phyloP scores from a whole-genome alignment of 2,888 invertebrate species.

The Pachliopta kotzebuea region DNA sequence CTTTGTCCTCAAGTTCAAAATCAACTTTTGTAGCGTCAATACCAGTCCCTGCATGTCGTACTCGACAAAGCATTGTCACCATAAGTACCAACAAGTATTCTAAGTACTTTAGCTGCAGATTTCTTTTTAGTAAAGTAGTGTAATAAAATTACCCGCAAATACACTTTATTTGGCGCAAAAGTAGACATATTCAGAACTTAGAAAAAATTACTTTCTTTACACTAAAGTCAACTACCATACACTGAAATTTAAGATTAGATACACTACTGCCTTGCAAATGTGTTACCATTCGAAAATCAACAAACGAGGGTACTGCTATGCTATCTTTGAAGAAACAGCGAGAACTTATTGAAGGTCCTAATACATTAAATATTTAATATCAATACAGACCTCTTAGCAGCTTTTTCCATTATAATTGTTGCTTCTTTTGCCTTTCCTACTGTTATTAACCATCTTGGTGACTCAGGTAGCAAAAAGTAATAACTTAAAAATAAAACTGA shows the following conservation, averaged over 20 bases:
- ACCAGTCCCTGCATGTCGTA: not conserved
- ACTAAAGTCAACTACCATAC: no score
- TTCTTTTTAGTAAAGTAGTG: not conserved
- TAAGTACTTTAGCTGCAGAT: not conserved
- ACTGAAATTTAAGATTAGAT: no score
- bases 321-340: no score
- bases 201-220: no score
- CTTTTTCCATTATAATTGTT: slow-evolving; percentile 82
- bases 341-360: no score
- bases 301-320: no score
- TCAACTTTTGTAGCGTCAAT: not conserved
- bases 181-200: not conserved
- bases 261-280: no score
- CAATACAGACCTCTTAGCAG: slow-evolving; percentile 75
- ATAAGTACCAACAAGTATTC: not conserved
- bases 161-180: not conserved
- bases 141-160: not conserved
- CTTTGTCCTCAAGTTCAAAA: not conserved
- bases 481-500: slow-evolving; percentile 83
- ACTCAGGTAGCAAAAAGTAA: slow-evolving; percentile 88
- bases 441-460: slow-evolving; percentile 89
- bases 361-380: no score
- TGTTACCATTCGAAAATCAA: no score
- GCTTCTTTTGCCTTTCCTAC: slow-evolving; percentile 84
- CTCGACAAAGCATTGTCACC: not conserved